Percentiles rank a stretch among this genome's conserved stretches.
These are phyloP conservation scores for Sphaeridia pumilis DNA, from an alignment of 2,888 invertebrate genomes.

Conservation along the genomic window DNA sequence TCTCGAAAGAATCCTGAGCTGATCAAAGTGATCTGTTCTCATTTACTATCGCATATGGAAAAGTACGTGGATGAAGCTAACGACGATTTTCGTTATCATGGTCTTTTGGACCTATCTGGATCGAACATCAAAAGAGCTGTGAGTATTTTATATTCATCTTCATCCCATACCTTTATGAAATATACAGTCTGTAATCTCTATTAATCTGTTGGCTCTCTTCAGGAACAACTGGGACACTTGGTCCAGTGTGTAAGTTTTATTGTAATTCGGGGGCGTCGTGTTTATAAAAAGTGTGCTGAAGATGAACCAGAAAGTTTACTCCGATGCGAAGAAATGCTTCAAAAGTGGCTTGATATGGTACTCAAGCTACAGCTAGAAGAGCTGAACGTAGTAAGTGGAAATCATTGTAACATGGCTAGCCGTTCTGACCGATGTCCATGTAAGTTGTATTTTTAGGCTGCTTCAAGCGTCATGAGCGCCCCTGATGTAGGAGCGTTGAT, in stretches of 20 bases:
- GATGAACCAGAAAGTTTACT: constrained; percentile 15
- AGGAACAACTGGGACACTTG: constrained; percentile 29
- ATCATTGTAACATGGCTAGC: too few relatives aligned
- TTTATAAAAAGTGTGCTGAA: constrained; percentile 10
- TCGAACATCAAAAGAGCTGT: constrained; percentile 4
- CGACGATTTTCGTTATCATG: background rate
- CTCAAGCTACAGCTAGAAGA: constrained; percentile 1
- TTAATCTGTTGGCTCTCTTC: too few relatives aligned
- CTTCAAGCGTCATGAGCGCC: constrained; percentile 1
- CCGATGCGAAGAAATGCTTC: constrained; percentile 14
- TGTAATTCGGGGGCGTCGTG: constrained; percentile 12
- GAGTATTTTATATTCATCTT: background rate
- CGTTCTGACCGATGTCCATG: too few relatives aligned
- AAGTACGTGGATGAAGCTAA: constrained; percentile 16
- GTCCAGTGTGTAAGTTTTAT: constrained; percentile 26
- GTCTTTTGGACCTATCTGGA: constrained; percentile 8
- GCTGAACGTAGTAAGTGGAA: constrained; percentile 16
- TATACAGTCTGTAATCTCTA: too few relatives aligned
- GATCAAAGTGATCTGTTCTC: constrained; percentile 23
- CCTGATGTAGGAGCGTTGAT: background rate
- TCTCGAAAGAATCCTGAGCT: constrained; percentile 26
- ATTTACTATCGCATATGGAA: constrained; percentile 20
- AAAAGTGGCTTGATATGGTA: constrained; percentile 6
- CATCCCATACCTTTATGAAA: too few relatives aligned
- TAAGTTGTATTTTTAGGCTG: constrained; percentile 8